phyloP scores from a whole-genome alignment of 2,113 vertebrate genomes.

The Gallinago jamesoni region DNA sequence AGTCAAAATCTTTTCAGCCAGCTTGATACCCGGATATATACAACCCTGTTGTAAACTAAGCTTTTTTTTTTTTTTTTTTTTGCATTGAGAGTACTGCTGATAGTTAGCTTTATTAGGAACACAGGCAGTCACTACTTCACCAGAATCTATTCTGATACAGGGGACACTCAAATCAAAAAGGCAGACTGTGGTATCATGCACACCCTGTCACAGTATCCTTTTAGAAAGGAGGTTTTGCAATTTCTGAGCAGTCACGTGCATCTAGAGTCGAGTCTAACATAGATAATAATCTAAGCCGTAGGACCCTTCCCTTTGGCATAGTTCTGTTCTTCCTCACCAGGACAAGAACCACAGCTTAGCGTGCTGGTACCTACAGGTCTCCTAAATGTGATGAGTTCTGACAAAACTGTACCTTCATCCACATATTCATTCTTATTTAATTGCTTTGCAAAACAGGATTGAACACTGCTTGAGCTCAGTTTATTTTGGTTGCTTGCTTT shows the following conservation, averaged over 20 bases:
- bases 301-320: conserved; percentile 40
- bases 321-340: conserved; percentile 5
- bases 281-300: neutral
- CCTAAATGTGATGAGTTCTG: neutral
- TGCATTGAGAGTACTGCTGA: neutral
- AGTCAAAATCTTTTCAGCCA: neutral
- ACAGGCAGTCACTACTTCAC: neutral
- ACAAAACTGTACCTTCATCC: neutral
- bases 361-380: conserved; percentile 19
- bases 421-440: neutral
- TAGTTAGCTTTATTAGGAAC: neutral
- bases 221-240: conserved; percentile 31
- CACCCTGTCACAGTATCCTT: neutral
- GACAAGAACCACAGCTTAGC: neutral
- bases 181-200: neutral
- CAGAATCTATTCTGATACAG: neutral
- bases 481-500: neutral
- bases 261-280: neutral
- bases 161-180: neutral
- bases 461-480: neutral
- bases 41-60: neutral
- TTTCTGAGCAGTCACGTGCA: neutral
- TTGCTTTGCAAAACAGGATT: conserved; percentile 37
- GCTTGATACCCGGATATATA: neutral
- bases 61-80: neutral